A percentile compares a stretch with the other conserved stretches of the same genome.
Evolutionary conservation across 2,113 vertebrate genomes (phyloP).

Genomic region (Caloenas nicobarica): DNA sequence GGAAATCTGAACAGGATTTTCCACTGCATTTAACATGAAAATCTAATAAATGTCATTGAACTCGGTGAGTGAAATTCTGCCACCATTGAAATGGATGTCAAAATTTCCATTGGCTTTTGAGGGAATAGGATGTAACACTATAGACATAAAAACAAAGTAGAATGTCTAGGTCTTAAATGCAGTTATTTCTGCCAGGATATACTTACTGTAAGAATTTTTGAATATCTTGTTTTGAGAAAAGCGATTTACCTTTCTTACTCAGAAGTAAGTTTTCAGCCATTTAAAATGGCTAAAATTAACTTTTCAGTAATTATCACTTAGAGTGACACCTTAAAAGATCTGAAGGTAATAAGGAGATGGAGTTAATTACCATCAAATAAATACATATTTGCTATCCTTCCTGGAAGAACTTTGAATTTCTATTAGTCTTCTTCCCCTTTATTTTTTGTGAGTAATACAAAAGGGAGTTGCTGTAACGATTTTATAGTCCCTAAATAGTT

Average conservation of each 20-base stretch:
- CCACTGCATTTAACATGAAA: conserved; percentile 42
- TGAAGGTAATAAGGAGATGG: conserved; percentile 3
- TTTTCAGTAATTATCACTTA: neutral
- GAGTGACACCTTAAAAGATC: neutral
- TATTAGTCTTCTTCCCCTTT: neutral
- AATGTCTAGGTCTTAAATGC: conserved; percentile 16
- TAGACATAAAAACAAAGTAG: neutral
- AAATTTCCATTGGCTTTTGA: conserved; percentile 32
- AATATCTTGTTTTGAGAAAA: neutral
- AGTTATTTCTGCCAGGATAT: neutral
- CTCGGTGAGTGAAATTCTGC: conserved; percentile 17
- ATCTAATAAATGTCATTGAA: conserved; percentile 50
- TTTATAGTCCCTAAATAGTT: conserved; percentile 45
- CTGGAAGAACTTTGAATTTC: neutral
- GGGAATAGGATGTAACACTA: neutral
- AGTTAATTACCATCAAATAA: conserved; percentile 15
- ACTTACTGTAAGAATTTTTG: neutral
- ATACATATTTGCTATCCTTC: neutral
- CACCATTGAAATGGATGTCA: conserved; percentile 2
- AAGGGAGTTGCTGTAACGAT: neutral
- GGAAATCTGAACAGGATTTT: conserved; percentile 46
- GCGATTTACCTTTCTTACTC: neutral
- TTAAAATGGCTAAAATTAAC: neutral
- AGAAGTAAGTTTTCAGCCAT: neutral
- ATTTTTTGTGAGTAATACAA: conserved; percentile 3